Evolutionary conservation across 2,888 invertebrate genomes (phyloP), one percentile per base, ranked within the genome.

Genomic region (Latrodectus elegans): DNA sequence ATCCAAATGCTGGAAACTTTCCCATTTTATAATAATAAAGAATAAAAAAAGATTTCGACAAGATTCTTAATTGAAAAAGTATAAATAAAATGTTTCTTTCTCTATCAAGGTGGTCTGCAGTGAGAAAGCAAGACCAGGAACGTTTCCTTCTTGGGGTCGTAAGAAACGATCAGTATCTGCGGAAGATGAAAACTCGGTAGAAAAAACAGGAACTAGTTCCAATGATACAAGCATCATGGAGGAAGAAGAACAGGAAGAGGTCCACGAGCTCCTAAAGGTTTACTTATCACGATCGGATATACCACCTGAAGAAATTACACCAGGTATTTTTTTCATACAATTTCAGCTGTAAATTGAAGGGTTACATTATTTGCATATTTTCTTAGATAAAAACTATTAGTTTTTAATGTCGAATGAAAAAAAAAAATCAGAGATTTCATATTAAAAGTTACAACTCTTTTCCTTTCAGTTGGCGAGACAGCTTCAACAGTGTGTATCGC

Each of bases 401-500:
- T 38, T 38, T 1, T 38, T 38, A 22, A 38, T 38, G 38, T 38
- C 4, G 38, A 38, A 38, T 38, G n/a, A n/a, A n/a, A n/a, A 38
- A 38, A 38, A 38, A 22, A 4, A 38, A 38, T 38, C 6, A 38
- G 38, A 38, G 1, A 38, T 38, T 38, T 6, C 6, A 38, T 4
- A 38, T 38, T 38, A 38, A 2, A 38, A 38, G 6, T 38, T 60
- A 10, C 11, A 10, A n/a, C 60, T 60, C 0, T 60, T 60, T 68
- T 68, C 0, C 15, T 65, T 84, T 22, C 70, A 81, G 82, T 74
- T 8, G 81, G 64, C 38, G 89, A 87, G 14, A 71, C 77, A 26
- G 17, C 70, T 38, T 78, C 89, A 4, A 90, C 88, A 12, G 88
- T 97, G 49, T 97, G 97, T 92, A 94, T 97, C 88, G 95, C 96